A percentile compares a stretch with the other conserved stretches of the same genome.
Conservation (phyloP, 2,797 vertebrate genomes). For the Tangara arthus region DNA sequence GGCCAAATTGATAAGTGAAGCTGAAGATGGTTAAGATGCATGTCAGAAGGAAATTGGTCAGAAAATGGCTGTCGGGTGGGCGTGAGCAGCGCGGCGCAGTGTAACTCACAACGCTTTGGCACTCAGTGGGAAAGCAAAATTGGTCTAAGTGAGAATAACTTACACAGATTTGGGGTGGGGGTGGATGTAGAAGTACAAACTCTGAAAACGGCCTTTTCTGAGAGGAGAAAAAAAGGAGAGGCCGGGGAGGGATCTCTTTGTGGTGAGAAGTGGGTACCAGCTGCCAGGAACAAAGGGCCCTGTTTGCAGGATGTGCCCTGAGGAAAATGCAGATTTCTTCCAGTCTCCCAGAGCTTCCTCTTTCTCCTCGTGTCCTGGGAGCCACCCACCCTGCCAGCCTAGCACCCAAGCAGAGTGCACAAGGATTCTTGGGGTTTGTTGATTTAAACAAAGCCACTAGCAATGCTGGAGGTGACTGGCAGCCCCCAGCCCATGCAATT, state of each 20-base stretch:
- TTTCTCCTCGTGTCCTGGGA: background rate
- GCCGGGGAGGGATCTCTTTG: background rate
- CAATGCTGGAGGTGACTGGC: background rate
- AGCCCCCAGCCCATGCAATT: background rate
- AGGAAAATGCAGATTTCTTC: background rate
- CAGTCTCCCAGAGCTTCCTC: background rate
- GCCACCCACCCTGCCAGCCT: background rate
- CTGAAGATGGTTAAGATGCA: background rate
- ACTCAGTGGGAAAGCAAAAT: background rate
- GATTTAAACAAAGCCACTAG: background rate
- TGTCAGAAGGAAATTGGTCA: slow-evolving; percentile 48
- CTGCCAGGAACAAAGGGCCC: slow-evolving; percentile 1
- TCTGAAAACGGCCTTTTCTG: slow-evolving; percentile 14
- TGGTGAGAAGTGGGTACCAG: background rate
- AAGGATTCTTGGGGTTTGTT: background rate
- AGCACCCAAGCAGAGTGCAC: accelerated
- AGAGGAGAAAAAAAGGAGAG: background rate
- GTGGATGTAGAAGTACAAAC: slow-evolving; percentile 4
- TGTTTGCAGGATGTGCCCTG: background rate
- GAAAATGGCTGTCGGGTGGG: slow-evolving; percentile 33
- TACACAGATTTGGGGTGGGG: background rate
- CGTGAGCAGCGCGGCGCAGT: background rate
- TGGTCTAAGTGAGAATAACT: slow-evolving; percentile 30
- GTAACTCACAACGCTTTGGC: background rate
- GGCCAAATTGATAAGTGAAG: background rate